Base-by-base conservation (phyloP, 2,888 invertebrate species). In the Trachelus troglodyta region DNA sequence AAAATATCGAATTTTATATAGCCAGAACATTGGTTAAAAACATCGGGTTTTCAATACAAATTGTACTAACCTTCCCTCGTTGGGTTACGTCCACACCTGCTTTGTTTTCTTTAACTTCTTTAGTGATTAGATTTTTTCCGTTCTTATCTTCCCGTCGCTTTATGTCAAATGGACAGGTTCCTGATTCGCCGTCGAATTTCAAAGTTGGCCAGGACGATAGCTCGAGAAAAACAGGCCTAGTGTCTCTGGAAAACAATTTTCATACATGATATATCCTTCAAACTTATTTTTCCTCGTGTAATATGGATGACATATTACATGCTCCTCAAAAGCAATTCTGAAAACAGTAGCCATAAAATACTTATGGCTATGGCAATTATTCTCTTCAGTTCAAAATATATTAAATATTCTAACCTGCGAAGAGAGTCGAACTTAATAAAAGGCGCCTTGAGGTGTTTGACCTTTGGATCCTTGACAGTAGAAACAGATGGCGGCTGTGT, bases 341-440 rank as follows among this genome's bases (percentile, higher is more conserved):
- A 37, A 37, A 37, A 37, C 37, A 37, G 40, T 15, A 40, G 15
- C 40, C 40, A 40, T 40, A 40, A 40, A 40, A 15, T 40, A 56
- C 23, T 23, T 56, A 23, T 56, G 23, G 23, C 4, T 37, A 37
- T 12, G 12, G 37, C 12, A 37, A 73, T 31, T 73, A 31, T 12
- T 34, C 31, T 73, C 34, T 3, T 30, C 9, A 23, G 11, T 23
- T 33, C 1, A 23, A 73, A 31, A 73, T n/a, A 73, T 23, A 73
- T 73, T 56, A 40, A 40, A 23, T 56, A 23, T 23, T 37, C 92
- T 92, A 93, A 94, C 94, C 94, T 94, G 91, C 93, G 93, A 91
- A 94, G 93, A 89, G 94, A 93, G 89, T 96, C 96, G 90, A 96
- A 95, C 93, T 96, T 96, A 88, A 96, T 93, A 91, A 93, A 96